Percentiles rank a stretch among this genome's conserved stretches.
Conservation (phyloP, 2,113 vertebrate species). For the Hyaena hyaena region DNA sequence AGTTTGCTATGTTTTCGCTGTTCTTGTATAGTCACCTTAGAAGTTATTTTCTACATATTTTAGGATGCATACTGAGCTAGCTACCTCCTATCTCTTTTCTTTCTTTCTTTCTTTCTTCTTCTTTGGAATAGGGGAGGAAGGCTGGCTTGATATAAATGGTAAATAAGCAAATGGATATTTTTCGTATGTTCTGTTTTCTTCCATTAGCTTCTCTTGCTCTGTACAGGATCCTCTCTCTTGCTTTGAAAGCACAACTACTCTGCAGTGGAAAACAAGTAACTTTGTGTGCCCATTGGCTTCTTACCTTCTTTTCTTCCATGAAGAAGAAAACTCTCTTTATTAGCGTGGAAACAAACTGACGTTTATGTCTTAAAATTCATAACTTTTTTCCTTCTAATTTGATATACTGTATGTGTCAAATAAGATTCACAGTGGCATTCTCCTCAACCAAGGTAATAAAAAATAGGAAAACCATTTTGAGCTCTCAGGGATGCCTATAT, state of each 20-base stretch:
- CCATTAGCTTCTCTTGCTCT: not conserved
- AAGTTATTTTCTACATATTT: not conserved
- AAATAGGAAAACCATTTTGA: not conserved
- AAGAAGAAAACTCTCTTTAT: constrained; percentile 10
- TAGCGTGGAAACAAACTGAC: not conserved
- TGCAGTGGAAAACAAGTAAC: not conserved
- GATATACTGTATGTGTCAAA: not conserved
- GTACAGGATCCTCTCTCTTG: not conserved
- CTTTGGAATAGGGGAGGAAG: not conserved
- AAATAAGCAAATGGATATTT: not conserved
- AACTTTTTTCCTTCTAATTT: not conserved
- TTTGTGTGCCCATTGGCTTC: not conserved
- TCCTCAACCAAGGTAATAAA: not conserved
- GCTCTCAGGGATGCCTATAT: not conserved
- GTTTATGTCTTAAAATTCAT: not conserved
- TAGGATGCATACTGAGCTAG: not conserved
- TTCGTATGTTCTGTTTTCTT: not conserved
- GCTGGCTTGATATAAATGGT: not conserved
- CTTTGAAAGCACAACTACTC: not conserved
- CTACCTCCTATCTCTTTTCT: not conserved
- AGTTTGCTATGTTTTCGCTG: not conserved
- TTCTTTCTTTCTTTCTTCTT: not conserved
- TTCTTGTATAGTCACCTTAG: not conserved
- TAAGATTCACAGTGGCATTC: not conserved
- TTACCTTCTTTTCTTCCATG: not conserved